Conservation (phyloP, 2,888 invertebrate genomes). For the Disparrhopalites patrizii region DNA sequence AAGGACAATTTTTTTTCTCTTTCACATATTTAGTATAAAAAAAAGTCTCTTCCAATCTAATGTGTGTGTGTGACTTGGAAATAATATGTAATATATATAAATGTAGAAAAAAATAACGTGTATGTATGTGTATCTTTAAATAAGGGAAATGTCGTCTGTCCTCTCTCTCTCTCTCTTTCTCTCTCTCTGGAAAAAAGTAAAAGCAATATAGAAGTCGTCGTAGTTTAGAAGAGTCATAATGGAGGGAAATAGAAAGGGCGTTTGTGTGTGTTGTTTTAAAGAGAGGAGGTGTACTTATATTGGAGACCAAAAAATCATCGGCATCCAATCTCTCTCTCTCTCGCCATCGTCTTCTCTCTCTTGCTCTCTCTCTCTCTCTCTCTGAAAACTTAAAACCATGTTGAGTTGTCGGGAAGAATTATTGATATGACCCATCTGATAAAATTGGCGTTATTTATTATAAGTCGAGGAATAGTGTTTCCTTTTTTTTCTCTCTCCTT, state of each 20-base stretch:
- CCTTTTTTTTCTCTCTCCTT: conserved; percentile 1
- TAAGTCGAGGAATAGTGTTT: conserved; percentile 23
- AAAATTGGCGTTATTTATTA: conserved; percentile 29
- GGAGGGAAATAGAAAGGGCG: background rate
- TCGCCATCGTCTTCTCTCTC: too few relatives aligned
- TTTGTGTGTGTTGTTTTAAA: too few relatives aligned
- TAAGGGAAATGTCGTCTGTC: background rate
- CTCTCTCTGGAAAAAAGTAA: too few relatives aligned
- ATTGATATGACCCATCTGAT: conserved; percentile 32
- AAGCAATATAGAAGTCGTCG: background rate
- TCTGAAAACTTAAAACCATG: conserved; percentile 31
- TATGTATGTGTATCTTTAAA: background rate
- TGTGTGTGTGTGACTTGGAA: too few relatives aligned
- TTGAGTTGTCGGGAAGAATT: conserved; percentile 32
- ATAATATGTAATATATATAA: background rate
- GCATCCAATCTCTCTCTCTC: conserved; percentile 26
- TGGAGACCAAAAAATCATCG: conserved; percentile 24
- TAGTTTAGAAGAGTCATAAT: too few relatives aligned
- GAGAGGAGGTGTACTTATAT: background rate
- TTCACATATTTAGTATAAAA: too few relatives aligned
- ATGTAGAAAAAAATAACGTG: background rate
- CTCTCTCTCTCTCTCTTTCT: background rate
- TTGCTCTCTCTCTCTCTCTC: too few relatives aligned
- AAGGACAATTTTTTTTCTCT: too few relatives aligned
- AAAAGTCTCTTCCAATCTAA: too few relatives aligned